Base-by-base conservation (phyloP, 2,797 vertebrate species). In the Periophthalmus magnuspinnatus region DNA sequence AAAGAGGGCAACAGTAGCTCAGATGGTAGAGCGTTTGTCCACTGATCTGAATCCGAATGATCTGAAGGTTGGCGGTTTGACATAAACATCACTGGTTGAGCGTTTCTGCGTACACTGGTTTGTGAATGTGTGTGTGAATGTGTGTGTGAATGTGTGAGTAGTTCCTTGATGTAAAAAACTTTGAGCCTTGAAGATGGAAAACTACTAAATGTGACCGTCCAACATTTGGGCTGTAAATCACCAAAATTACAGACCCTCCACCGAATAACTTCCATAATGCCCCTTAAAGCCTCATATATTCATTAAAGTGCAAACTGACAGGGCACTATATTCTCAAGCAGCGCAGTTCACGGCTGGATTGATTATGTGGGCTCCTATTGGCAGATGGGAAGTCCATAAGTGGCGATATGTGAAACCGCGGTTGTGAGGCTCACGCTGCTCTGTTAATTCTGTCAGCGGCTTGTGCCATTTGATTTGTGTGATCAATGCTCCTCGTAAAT, bases 401-500 rank as follows among this genome's bases (percentile, higher is more conserved):
- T 59, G 73, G 19, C 57, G 59, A 74, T 28, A 50, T 48, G 68
- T 62, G 69, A 74, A 36, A 50, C 34, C 52, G 61, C 50, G 11
- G 11, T 58, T 17, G 48, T 52, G 28, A 14, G 52, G 54, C 38
- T 80, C 55, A 76, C 63, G 65, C 64, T 68, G 79, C 77, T 65
- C 63, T 50, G 47, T 62, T 79, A 81, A 77, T 82, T 83, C 76
- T 76, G 22, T 36, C 54, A 41, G 74, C 66, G 63, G 59, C 63
- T 71, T 73, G 77, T 81, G 80, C 75, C 79, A 82, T 88, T 89
- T 89, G 60, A 77, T 55, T 68, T 56, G 61, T 69, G 65, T 73
- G 75, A 86, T 88, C 81, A 80, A 81, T 82, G 76, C 69, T 81
- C 75, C 82, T 77, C 74, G 72, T 72, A 81, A 89, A 89, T 85